A percentile compares a stretch with the other conserved stretches of the same genome.
Conservation (phyloP, 35 echinoderm and acorn worm genomes). For the Apostichopus parvimensis region DNA sequence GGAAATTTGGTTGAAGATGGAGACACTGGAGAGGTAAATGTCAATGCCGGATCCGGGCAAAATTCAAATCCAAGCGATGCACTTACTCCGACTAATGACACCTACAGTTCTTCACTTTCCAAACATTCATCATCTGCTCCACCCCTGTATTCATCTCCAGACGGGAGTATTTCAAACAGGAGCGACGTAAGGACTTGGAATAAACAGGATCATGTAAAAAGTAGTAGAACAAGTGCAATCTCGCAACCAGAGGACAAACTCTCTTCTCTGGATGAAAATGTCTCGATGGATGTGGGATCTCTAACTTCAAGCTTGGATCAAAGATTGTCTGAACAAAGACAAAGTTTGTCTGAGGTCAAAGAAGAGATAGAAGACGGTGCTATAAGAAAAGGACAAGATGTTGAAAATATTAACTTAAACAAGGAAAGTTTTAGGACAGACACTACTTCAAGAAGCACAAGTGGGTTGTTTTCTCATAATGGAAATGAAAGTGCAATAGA, state of each 20-base stretch:
- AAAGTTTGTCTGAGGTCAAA: neutral
- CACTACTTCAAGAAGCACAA: neutral
- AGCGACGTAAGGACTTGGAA: neutral
- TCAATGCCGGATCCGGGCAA: neutral
- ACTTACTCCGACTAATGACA: neutral
- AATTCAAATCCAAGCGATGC: neutral
- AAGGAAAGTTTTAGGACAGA: neutral
- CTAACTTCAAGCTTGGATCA: neutral
- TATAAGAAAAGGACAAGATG: neutral
- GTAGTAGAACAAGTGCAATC: neutral
- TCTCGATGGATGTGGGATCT: neutral
- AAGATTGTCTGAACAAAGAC: neutral
- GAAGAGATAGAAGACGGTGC: neutral
- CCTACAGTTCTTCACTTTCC: neutral
- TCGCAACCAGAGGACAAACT: neutral
- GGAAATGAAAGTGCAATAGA: slow-evolving; percentile 16
- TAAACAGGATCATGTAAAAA: neutral
- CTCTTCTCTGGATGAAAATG: neutral
- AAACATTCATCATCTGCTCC: neutral
- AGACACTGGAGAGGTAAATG: neutral
- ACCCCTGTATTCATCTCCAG: neutral
- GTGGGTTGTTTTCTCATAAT: neutral
- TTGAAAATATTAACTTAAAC: neutral
- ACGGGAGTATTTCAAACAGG: neutral
- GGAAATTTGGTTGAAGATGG: neutral